These are phyloP conservation scores for Mionectes macconnelli DNA, from an alignment of 2,113 vertebrate genomes.

Conservation along the genomic window DNA sequence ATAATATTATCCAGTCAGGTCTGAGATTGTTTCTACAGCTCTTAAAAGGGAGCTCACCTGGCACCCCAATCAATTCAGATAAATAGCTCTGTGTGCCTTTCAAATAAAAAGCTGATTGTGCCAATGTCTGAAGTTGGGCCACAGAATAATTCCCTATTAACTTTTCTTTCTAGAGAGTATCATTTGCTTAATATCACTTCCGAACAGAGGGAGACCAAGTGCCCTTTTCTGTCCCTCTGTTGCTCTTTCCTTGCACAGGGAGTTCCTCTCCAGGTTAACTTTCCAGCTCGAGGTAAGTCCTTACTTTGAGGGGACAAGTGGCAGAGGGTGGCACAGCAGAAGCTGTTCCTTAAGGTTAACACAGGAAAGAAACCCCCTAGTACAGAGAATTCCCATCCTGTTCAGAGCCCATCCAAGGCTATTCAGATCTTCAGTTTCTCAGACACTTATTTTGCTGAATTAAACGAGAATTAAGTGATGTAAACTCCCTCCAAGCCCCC, in stretches of 20 bases:
- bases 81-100: background rate
- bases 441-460: background rate
- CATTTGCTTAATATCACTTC: background rate
- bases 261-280: background rate
- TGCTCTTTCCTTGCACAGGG: background rate
- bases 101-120: constrained; percentile 1
- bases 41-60: constrained; percentile 39
- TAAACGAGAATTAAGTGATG: background rate
- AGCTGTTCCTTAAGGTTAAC: background rate
- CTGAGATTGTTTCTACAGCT: constrained; percentile 33
- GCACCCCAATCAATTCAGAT: constrained; percentile 31
- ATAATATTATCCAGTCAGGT: constrained; percentile 25
- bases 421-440: background rate
- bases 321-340: background rate
- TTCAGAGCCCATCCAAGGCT: background rate
- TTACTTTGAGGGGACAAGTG: background rate
- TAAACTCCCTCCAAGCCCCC: background rate
- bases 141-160: background rate
- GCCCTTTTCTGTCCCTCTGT: background rate
- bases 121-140: background rate
- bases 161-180: background rate
- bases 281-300: background rate
- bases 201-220: background rate
- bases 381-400: background rate
- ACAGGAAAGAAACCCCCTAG: background rate